Conservation (phyloP, 35 echinoderm and acorn worm species). For the Eucidaris tribuloides region DNA sequence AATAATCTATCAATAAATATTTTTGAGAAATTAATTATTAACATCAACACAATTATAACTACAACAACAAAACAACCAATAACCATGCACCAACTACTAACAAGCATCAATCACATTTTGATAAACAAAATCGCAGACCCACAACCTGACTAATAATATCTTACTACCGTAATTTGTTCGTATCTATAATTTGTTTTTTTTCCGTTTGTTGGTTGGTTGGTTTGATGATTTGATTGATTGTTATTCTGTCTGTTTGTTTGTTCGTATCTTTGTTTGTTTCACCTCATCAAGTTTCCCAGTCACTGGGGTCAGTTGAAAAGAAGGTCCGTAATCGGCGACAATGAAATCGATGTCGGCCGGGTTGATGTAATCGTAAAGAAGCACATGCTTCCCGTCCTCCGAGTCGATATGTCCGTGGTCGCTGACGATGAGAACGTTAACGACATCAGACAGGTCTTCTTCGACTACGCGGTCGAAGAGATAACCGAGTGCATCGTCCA, state of each 20-base stretch:
- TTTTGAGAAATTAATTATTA: no score
- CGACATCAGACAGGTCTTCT: constrained; percentile 46
- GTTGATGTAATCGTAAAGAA: constrained; percentile 68
- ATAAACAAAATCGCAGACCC: no score
- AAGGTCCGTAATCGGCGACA: constrained; percentile 63
- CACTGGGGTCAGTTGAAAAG: constrained; percentile 63
- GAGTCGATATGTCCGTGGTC: constrained; percentile 57
- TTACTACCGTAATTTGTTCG: neutral
- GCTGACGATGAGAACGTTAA: constrained; percentile 62
- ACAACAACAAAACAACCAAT: no score
- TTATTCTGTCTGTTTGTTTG: no score
- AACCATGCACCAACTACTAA: no score
- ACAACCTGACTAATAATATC: no score
- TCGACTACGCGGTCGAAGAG: constrained; percentile 49
- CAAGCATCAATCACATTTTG: no score
- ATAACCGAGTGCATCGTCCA: constrained; percentile 29
- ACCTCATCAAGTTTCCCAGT: constrained; percentile 74
- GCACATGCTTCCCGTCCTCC: constrained; percentile 29
- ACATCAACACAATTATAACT: no score
- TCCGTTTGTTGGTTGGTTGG: no score
- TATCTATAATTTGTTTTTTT: neutral
- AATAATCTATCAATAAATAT: no score
- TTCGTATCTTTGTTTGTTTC: neutral
- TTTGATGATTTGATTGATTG: no score
- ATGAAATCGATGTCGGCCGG: constrained; percentile 50